Conservation (phyloP, 2,113 vertebrate species). For the Pogonocichla stellata region DNA sequence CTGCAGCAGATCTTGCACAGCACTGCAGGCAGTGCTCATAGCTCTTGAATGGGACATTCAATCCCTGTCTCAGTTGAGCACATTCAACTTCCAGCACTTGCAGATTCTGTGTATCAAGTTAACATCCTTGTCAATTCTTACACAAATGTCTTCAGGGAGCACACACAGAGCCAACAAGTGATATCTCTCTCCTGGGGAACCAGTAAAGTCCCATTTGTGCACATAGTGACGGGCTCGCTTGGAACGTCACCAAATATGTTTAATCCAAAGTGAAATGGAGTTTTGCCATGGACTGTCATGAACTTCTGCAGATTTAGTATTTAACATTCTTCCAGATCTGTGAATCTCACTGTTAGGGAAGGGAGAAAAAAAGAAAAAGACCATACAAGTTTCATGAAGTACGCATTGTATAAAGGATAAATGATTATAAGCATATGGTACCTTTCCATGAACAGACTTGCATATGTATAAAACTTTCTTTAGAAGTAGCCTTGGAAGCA, state of each 20-base stretch:
- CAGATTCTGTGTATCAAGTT: neutral
- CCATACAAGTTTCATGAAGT: neutral
- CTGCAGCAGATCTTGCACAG: neutral
- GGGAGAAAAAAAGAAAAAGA: neutral
- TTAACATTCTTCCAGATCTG: conserved; percentile 39
- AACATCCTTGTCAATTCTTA: neutral
- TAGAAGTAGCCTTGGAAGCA: conserved; percentile 7
- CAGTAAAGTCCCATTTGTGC: neutral
- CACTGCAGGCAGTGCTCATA: neutral
- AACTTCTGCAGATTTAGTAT: conserved; percentile 24
- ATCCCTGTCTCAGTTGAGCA: neutral
- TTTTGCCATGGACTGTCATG: conserved; percentile 15
- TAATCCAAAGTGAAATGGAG: conserved; percentile 28
- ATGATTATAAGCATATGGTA: conserved; percentile 47
- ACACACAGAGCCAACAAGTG: neutral
- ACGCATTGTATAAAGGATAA: conserved; percentile 27
- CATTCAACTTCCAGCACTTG: neutral
- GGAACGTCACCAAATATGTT: conserved; percentile 14
- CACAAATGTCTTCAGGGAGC: neutral
- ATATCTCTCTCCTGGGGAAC: neutral
- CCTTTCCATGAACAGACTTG: conserved; percentile 38
- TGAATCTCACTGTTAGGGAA: neutral
- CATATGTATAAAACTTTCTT: conserved; percentile 29
- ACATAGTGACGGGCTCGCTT: neutral
- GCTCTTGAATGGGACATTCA: neutral